phyloP scores from a whole-genome alignment of 2,797 vertebrate genomes.

The Sebastes diaconus region DNA sequence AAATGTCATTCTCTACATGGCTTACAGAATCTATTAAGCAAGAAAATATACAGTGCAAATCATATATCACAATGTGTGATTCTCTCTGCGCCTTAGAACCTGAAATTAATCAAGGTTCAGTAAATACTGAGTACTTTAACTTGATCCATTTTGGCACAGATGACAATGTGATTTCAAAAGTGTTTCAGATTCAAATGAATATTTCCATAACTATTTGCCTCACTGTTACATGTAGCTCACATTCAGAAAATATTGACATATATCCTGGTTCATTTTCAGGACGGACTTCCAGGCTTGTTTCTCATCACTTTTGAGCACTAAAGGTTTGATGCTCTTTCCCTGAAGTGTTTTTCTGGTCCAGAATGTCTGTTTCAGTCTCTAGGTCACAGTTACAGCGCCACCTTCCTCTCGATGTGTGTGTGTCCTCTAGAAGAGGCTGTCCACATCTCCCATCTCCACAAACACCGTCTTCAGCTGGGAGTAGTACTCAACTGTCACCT shows the following conservation, averaged over 20 bases:
- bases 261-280: neutral
- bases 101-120: slow-evolving; percentile 3
- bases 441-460: slow-evolving; percentile 96
- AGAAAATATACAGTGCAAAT: slow-evolving; percentile 7
- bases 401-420: neutral
- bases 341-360: neutral
- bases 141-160: neutral
- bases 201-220: neutral
- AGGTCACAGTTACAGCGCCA: neutral
- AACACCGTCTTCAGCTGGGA: slow-evolving; percentile 94
- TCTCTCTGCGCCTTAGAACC: neutral
- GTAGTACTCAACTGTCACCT: slow-evolving; percentile 91
- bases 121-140: neutral
- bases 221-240: neutral
- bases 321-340: neutral
- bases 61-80: neutral
- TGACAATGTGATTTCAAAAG: neutral
- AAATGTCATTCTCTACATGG: neutral
- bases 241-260: neutral
- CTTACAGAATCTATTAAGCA: neutral
- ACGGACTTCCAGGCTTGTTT: neutral
- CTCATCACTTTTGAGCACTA: neutral
- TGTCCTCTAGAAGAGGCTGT: slow-evolving; percentile 86
- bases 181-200: neutral
- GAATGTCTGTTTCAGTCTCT: neutral